Evolutionary conservation across 2,888 invertebrate genomes (phyloP), one percentile per base, ranked within the genome.

Genomic region (Drosophila pseudotalamancana): DNA sequence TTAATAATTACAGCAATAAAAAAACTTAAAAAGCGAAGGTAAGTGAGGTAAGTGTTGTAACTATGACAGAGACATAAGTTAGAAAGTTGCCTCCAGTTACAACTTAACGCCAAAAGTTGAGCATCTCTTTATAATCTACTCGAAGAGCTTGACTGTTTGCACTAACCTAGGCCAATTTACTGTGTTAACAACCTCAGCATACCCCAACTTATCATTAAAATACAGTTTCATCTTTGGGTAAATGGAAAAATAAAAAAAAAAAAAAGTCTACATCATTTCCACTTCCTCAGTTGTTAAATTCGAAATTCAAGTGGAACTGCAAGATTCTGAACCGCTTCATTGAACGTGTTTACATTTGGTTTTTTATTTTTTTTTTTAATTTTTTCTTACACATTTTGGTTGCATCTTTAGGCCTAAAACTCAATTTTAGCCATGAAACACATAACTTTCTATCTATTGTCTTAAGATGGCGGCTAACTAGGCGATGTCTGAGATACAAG

Each of bases 371-470:
- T 43, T 16, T 11, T 6, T n/a, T 8, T 23, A 12, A n/a, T n/a
- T 40, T 23, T 11, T 23, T 9, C 8, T 14, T 11, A 25, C n/a
- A n/a, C n/a, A n/a, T n/a, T n/a, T n/a, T n/a, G n/a, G n/a, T n/a
- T n/a, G 61, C 67, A 62, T 45, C 60, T 77, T 50, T 37, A 25
- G 25, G 37, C 55, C 16, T 16, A 21, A 31, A 21, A 39, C 60
- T 46, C 37, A 43, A 70, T 54, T 82, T 82, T 46, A 55, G 42
- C 49, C 40, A 59, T 51, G 62, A 68, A 71, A 67, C 54, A 69
- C 55, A 85, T 82, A 83, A 82, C 82, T 83, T 83, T 83, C 82
- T 82, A 85, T 62, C 76, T 43, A 87, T 85, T 87, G 81, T 81
- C 54, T 74, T 55, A 39, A 29, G 40, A 35, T 35, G 39, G 42